Percentiles rank a stretch among this genome's conserved stretches.
phyloP scores from a whole-genome alignment of 37 sponge, comb jelly and placozoan genomes.

The Halisarca cf. caerulea region DNA sequence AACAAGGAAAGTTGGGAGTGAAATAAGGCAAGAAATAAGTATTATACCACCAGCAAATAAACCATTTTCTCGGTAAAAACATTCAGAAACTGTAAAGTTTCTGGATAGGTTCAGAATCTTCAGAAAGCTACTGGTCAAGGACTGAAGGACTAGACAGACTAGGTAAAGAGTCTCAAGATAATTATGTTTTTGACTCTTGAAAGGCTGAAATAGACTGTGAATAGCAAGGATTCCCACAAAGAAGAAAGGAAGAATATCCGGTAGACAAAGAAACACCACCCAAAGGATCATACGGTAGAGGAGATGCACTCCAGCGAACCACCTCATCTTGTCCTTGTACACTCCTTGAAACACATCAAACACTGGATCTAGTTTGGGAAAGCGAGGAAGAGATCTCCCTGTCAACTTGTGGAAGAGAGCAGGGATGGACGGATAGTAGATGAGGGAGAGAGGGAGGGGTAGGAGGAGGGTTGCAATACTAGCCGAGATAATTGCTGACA shows the following conservation, averaged over 20 bases:
- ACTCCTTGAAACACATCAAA: conserved; percentile 18
- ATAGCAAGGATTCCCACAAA: neutral
- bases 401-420: neutral
- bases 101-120: too few relatives aligned
- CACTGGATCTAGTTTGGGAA: neutral
- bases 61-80: too few relatives aligned
- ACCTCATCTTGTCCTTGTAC: neutral
- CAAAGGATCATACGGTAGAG: neutral
- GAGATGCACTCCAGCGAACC: neutral
- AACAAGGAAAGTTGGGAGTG: too few relatives aligned
- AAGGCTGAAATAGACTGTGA: conserved; percentile 9
- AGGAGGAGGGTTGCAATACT: neutral
- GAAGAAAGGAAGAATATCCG: neutral
- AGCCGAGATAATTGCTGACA: too few relatives aligned
- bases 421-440: neutral
- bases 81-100: too few relatives aligned
- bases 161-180: conserved; percentile 8
- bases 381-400: neutral
- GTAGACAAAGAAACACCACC: neutral
- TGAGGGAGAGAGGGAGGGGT: neutral
- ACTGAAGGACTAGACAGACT: too few relatives aligned
- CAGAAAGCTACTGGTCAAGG: too few relatives aligned
- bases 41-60: too few relatives aligned
- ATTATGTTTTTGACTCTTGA: neutral
- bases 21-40: too few relatives aligned